Percentiles rank a stretch among this genome's conserved stretches.
These are phyloP conservation scores for Chondrosia reniformis DNA, from an alignment of 37 sponge, comb jelly and placozoan genomes.

Conservation along the genomic window DNA sequence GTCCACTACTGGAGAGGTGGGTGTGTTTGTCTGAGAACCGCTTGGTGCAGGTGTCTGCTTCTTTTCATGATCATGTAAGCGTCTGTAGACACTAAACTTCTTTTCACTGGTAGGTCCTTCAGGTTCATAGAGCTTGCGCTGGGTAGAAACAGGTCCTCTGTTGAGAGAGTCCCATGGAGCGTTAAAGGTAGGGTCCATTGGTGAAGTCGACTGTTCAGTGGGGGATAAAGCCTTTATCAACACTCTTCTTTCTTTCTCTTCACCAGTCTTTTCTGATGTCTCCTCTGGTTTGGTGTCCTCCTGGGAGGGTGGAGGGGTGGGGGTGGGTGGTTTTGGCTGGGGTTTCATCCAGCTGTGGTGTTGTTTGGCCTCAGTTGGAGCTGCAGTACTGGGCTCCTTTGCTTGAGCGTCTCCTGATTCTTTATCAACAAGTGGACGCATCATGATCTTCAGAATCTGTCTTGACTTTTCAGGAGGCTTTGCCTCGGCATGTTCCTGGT, in stretches of 20 bases:
- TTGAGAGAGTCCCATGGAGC: constrained; percentile 36
- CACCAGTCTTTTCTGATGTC: neutral
- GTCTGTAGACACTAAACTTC: constrained; percentile 38
- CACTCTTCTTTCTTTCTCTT: neutral
- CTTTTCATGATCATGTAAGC: constrained; percentile 7
- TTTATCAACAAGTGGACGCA: neutral
- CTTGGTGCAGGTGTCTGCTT: neutral
- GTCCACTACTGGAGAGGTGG: neutral
- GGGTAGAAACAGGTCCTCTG: constrained; percentile 41
- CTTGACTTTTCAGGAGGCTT: neutral
- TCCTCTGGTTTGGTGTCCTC: neutral
- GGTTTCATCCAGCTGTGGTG: constrained; percentile 14
- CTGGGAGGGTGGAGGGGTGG: neutral
- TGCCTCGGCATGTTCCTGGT: neutral
- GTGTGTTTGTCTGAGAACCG: neutral
- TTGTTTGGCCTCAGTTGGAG: neutral
- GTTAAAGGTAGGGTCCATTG: neutral
- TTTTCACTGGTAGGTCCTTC: constrained; percentile 63
- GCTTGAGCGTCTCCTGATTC: neutral
- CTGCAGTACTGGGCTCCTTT: neutral
- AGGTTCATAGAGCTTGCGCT: constrained; percentile 65
- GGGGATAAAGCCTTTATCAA: too few species aligned
- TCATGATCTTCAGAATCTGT: constrained; percentile 15
- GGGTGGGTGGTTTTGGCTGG: neutral
- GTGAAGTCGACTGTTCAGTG: neutral